Evolutionary conservation across 2,888 invertebrate genomes (phyloP), one percentile per base, ranked within the genome.

Genomic region (Ephialtes manifestator): DNA sequence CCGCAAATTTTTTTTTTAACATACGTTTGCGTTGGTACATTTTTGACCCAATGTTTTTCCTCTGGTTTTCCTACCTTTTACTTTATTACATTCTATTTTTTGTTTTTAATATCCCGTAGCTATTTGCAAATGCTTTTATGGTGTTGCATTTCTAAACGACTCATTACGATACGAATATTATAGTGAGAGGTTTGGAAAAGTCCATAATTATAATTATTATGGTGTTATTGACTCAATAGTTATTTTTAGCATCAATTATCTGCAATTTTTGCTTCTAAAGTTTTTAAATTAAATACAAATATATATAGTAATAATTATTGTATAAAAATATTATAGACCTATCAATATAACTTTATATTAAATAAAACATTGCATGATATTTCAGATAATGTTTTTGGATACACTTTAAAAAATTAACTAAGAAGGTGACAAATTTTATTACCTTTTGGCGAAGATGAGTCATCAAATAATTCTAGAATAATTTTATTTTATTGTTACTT

Each of bases 71-170:
- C 31, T 18, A 10, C 13, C 51, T 8, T 53, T 60, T 63, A 43
- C 7, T 58, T 51, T 53, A 53, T 60, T 18, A 48, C 74, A 58
- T 72, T 39, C 8, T 58, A 28, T 51, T 18, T 51, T 51, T 51
- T 0, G 1, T 0, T 51, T 70, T 70, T 70, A 31, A 55, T 55
- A 24, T n/a, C 8, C 13, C 5, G n/a, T n/a, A 13, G 48, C 4
- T 18, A 18, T 51, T 24, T 20, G 24, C 11, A 43, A 72, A 55
- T 35, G 55, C 71, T 43, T 55, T 71, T 20, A 43, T 53, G 55
- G 20, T 24, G 39, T 55, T 72, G 35, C n/a, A n/a, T 53, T 53
- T n/a, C 18, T 28, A 24, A 24, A 4, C 20, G 65, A 18, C 65
- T 18, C 39, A 35, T 35, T 7, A 0, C 1, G 4, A 35, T 7